phyloP scores from a whole-genome alignment of 2,888 invertebrate genomes.

The Podotricha telesiphe region DNA sequence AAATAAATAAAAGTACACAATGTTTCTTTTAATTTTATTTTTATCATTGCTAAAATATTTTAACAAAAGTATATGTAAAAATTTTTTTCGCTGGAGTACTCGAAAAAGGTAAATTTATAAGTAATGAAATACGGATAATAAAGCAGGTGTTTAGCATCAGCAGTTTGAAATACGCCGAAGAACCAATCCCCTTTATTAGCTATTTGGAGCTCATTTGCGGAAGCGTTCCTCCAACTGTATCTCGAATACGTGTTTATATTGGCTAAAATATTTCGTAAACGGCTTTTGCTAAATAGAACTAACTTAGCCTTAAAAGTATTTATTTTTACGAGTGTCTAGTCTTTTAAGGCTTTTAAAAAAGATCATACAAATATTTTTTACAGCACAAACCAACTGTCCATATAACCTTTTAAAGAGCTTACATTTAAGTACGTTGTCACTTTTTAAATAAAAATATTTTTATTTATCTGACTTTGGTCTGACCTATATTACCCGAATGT shows the following conservation, averaged over 20 bases:
- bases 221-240: constrained; percentile 30
- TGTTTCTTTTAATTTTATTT: no score
- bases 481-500: constrained; percentile 5
- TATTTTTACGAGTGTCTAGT: background rate
- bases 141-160: constrained; percentile 56
- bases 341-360: background rate
- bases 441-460: background rate
- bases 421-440: constrained; percentile 7
- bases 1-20: no score
- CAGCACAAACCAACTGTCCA: background rate
- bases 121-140: constrained; percentile 50
- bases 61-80: no score
- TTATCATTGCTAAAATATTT: no score
- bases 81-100: background rate
- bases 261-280: constrained; percentile 11
- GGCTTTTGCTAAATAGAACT: constrained; percentile 5
- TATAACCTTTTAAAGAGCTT: constrained; percentile 8
- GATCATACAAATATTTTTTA: constrained; percentile 1
- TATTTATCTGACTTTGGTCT: constrained; percentile 1
- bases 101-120: constrained; percentile 19
- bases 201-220: constrained; percentile 52
- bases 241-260: constrained; percentile 21
- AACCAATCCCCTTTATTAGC: constrained; percentile 56
- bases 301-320: background rate
- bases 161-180: constrained; percentile 47